These are phyloP conservation scores for Drosophila paulistorum DNA, from an alignment of 1,140 invertebrate genomes.

Conservation along the genomic window DNA sequence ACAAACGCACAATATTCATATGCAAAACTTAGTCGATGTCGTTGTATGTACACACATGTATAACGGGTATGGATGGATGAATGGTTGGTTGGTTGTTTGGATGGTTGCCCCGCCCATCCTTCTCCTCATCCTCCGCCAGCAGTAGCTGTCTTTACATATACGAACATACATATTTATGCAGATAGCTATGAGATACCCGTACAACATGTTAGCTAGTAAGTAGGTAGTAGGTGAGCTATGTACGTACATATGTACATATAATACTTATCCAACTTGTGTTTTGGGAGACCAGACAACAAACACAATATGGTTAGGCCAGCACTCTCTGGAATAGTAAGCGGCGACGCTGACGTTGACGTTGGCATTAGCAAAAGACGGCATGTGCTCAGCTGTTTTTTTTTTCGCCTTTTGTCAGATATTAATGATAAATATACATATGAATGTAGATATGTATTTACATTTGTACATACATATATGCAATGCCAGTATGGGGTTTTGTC, in stretches of 20 bases:
- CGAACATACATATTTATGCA: slow-evolving; percentile 44
- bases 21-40: slow-evolving; percentile 48
- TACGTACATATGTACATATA: background rate
- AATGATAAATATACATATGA: background rate
- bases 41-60: slow-evolving; percentile 36
- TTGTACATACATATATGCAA: background rate
- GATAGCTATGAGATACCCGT: slow-evolving; percentile 23
- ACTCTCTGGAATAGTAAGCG: slow-evolving; percentile 14
- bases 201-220: slow-evolving; percentile 22
- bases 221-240: background rate
- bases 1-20: slow-evolving; percentile 75
- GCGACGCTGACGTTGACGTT: background rate
- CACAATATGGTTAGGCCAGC: slow-evolving; percentile 5
- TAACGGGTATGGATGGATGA: slow-evolving; percentile 28
- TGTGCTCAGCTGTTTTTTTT: slow-evolving; percentile 13
- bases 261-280: slow-evolving; percentile 11
- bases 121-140: background rate
- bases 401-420: slow-evolving; percentile 3
- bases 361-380: background rate
- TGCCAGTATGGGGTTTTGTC: no score
- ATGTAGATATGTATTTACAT: background rate
- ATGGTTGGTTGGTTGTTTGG: slow-evolving; percentile 9
- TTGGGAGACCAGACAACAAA: slow-evolving; percentile 10
- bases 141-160: slow-evolving; percentile 10
- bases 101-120: background rate